Evolutionary conservation across 2,797 vertebrate species (phyloP), one percentile per base, ranked within the genome.

Genomic region (Alca torda): DNA sequence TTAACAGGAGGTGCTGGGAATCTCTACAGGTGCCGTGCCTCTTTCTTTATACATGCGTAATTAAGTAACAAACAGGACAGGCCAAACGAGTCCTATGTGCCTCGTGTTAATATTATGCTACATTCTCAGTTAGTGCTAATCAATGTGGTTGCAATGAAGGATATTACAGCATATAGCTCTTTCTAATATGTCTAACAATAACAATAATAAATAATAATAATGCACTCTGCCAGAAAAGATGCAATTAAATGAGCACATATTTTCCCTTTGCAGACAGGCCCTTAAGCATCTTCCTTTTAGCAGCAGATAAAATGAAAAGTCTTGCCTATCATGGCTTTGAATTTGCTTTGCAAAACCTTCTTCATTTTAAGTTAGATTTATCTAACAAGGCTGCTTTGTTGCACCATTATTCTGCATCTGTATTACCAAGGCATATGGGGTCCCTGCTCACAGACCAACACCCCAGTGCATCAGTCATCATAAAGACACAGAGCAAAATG

Each of bases 31-130:
- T 96, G 94, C 92, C 87, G 82, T 68, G 69, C 65, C 76, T 93
- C 82, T 91, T 51, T 43, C 76, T 92, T 96, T 92, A 86, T 88
- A 91, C 91, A 89, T 75, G 59, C 0, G 0, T 72, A 91, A 95
- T 94, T 69, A 95, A 94, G 69, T 37, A 97, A 86, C 89, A 95
- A 86, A 79, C 92, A 85, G 94, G 96, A 95, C 96, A 93, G 81
- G 96, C 90, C 92, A 86, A 88, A 93, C 95, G 0, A 97, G 96
- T 96, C 94, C 89, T 81, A 0, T 74, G 76, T 81, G 82, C 92
- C 92, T 92, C 3, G 0, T 78, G 81, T 56, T 95, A 59, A 76
- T 87, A 84, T 78, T 89, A 25, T 24, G 45, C 69, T 41, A 12
- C 67, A 50, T 50, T 84, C 90, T 53, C 92, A 89, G 93, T 84